These are phyloP conservation scores for Nemotelus nigrinus DNA, from an alignment of 2,888 invertebrate genomes.

Conservation along the genomic window DNA sequence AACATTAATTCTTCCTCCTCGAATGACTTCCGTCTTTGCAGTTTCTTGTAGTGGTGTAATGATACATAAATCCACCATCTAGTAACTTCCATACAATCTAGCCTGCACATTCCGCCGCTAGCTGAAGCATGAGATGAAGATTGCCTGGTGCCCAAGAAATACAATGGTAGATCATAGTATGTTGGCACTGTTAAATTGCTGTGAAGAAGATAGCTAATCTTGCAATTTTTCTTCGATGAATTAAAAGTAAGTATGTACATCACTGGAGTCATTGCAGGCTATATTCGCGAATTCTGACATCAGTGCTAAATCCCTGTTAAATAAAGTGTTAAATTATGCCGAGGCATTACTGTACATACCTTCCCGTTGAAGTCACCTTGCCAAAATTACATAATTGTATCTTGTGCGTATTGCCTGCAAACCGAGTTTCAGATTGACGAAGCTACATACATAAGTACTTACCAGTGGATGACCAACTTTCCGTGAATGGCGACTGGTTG, in stretches of 20 bases:
- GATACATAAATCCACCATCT: not conserved
- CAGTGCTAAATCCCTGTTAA: no score
- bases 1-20: slow-evolving; percentile 19
- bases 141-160: not conserved
- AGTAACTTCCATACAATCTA: slow-evolving; percentile 9
- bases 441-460: slow-evolving; percentile 24
- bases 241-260: no score
- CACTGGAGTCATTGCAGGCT: no score
- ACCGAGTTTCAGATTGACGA: slow-evolving; percentile 19
- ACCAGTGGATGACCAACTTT: slow-evolving; percentile 31
- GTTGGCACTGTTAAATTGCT: not conserved
- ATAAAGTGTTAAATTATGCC: no score
- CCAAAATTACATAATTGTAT: slow-evolving; percentile 24
- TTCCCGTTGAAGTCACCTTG: not conserved
- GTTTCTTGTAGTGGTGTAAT: slow-evolving; percentile 16
- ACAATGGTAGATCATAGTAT: slow-evolving; percentile 9
- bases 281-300: no score
- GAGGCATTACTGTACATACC: no score
- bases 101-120: slow-evolving; percentile 21
- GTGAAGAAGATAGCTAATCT: no score
- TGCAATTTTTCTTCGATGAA: no score
- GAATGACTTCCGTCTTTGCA: slow-evolving; percentile 29
- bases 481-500: not conserved
- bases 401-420: slow-evolving; percentile 12
- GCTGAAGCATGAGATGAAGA: slow-evolving; percentile 4